Base-by-base conservation (phyloP, 2,797 vertebrate species). In the Alauda arvensis region DNA sequence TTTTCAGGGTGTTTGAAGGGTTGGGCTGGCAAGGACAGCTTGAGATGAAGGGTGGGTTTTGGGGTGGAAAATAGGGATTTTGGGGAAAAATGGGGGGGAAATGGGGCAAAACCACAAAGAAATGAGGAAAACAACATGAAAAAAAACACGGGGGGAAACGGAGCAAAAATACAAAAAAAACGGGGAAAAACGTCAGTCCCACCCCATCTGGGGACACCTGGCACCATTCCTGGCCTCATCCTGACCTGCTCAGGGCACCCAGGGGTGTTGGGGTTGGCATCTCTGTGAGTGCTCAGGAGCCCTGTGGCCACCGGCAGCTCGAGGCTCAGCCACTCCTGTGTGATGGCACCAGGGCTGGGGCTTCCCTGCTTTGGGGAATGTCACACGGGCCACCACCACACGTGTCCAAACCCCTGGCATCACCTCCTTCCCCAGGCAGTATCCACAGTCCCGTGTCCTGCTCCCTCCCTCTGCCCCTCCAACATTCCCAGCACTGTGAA, bases 401-500 rank as follows among this genome's bases (percentile, higher is more conserved):
- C 0, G 1, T 8, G 59, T 57, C 52, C 55, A 65, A 31, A 31
- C 5, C 19, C 6, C 24, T 68, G 48, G 24, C 15, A 49, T 34
- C 28, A 13, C 19, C 21, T 85, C n/a, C 39, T 69, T 49, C 8
- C 29, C n/a, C 62, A 57, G 34, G 42, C n/a, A 65, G 26, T n/a
- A 6, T 61, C 7, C 43, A 16, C 15, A n/a, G 1, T 20, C 7
- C n/a, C 45, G 1, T 0, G 3, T 62, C 23, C 57, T 25, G 18
- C 9, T 66, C 24, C 24, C 31, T 52, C 48, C 66, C 43, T 45
- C 18, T 46, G 10, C 24, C 6, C 7, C 8, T 59, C 26, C 52
- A n/a, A 4, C 3, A 7, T 23, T 59, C 31, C 28, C 0, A 0
- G 23, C 48, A 42, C 42, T 0, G 1, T 24, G 51, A 63, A 52